Evolutionary conservation across 2,888 invertebrate species (phyloP).

Genomic region (Amaurobius ferox): DNA sequence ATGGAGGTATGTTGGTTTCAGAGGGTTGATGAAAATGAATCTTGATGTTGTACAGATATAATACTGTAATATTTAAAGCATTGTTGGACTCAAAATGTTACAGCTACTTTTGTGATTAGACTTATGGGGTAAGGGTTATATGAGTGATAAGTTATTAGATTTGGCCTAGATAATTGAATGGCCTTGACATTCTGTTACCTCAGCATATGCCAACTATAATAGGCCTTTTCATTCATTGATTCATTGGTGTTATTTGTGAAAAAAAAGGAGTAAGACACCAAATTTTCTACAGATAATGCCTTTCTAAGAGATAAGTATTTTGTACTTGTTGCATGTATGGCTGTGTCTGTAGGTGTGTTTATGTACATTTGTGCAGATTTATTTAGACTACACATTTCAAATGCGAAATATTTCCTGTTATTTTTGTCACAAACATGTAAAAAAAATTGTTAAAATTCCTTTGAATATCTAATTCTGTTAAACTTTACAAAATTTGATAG

Average conservation of each 20-base stretch:
- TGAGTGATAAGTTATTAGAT: conserved; percentile 21
- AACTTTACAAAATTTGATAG: conserved; percentile 36
- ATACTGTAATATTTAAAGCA: too few relatives aligned
- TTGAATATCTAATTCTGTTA: conserved; percentile 60
- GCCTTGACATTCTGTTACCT: conserved; percentile 30
- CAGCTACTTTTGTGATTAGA: not conserved
- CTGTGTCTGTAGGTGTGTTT: conserved; percentile 27
- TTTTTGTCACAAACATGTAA: conserved; percentile 25
- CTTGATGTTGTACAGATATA: too few relatives aligned
- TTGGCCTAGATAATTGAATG: not conserved
- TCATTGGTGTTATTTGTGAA: conserved; percentile 18
- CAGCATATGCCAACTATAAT: conserved; percentile 26
- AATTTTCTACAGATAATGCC: conserved; percentile 36
- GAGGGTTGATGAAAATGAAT: too few relatives aligned
- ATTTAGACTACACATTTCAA: conserved; percentile 22
- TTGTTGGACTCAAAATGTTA: too few relatives aligned
- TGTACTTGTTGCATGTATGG: conserved; percentile 29
- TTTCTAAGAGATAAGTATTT: conserved; percentile 40
- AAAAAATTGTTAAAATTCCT: conserved; percentile 40
- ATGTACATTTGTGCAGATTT: conserved; percentile 26
- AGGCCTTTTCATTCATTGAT: conserved; percentile 17
- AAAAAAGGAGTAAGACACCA: not conserved
- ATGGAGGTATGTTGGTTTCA: not conserved
- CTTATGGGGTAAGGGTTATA: not conserved
- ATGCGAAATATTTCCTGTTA: conserved; percentile 26